These are phyloP conservation scores for Enteromius unitaeniatus DNA, from an alignment of 2,797 vertebrate species.

Conservation along the genomic window DNA sequence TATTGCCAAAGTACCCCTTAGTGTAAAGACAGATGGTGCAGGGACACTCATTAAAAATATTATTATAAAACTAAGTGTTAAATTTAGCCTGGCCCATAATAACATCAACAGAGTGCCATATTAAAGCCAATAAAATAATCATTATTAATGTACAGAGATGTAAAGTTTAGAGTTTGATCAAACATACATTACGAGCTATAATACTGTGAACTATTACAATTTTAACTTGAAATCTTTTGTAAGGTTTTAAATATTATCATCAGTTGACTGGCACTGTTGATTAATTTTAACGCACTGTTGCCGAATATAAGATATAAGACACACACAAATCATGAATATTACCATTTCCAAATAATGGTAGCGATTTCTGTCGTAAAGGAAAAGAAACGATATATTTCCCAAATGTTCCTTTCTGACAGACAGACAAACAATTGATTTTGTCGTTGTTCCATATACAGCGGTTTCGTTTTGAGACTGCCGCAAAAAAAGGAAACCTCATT, in stretches of 20 bases:
- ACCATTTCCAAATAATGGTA: background rate
- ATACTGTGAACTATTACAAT: background rate
- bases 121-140: background rate
- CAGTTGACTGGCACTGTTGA: background rate
- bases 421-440: constrained; percentile 37
- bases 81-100: background rate
- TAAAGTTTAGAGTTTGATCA: background rate
- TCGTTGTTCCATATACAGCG: constrained; percentile 30
- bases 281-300: background rate
- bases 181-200: background rate
- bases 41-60: background rate
- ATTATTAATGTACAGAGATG: background rate
- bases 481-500: constrained; percentile 28
- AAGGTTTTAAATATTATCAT: background rate
- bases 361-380: constrained; percentile 11
- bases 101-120: background rate
- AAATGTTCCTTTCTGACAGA: constrained; percentile 34
- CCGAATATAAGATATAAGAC: background rate
- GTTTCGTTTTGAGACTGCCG: constrained; percentile 9
- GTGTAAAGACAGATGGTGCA: background rate
- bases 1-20: background rate
- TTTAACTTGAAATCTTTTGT: background rate
- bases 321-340: background rate
- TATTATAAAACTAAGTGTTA: background rate
- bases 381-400: constrained; percentile 19